Conservation (phyloP, 2,888 invertebrate species). For the Trachelus iudaicus region DNA sequence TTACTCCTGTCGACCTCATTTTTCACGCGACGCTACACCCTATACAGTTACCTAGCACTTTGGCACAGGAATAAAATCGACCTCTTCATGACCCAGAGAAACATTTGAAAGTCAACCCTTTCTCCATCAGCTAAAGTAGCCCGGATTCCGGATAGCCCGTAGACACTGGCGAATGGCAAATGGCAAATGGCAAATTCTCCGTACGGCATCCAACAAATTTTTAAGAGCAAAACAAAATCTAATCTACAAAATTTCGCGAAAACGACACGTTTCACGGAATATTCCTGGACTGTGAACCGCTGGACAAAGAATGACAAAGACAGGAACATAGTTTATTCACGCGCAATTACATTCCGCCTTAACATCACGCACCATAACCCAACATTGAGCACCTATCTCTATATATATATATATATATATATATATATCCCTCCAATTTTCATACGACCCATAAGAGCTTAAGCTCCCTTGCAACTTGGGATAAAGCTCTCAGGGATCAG, state of each 20-base stretch:
- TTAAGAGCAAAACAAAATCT: not conserved
- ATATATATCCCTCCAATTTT: not conserved
- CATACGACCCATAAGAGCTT: no score
- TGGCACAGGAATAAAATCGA: not conserved
- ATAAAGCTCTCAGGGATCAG: not conserved
- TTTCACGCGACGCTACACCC: not conserved
- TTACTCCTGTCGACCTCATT: not conserved
- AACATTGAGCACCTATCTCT: not conserved
- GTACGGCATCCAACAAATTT: not conserved
- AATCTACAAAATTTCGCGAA: not conserved
- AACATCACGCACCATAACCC: slow-evolving; percentile 23
- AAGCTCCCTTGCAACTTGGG: not conserved
- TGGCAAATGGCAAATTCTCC: not conserved
- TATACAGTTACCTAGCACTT: not conserved
- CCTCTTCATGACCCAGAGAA: not conserved
- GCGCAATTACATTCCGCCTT: slow-evolving; percentile 37
- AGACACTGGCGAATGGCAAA: not conserved
- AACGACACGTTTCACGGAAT: slow-evolving; percentile 13
- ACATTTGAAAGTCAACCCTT: not conserved
- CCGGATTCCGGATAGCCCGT: not conserved
- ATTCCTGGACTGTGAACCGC: slow-evolving; percentile 5
- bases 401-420: no score
- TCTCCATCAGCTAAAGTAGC: not conserved
- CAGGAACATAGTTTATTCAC: slow-evolving; percentile 39
- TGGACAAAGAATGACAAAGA: slow-evolving; percentile 25